Base-by-base conservation (phyloP, 2,888 invertebrate genomes). In the Scaptomyza parva region DNA sequence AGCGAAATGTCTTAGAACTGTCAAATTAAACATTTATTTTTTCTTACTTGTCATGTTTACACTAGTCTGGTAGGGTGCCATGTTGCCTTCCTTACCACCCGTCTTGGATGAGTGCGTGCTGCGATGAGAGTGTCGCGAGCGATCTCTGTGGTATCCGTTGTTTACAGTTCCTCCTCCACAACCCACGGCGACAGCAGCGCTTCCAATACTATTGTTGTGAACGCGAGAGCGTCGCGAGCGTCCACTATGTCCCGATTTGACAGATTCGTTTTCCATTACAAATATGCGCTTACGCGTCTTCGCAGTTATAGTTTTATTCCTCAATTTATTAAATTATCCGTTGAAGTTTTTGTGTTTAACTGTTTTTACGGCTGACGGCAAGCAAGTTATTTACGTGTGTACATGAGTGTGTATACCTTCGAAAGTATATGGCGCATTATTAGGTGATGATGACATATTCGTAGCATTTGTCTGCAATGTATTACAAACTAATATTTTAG, bases 211-310 rank as follows among this genome's bases (percentile, higher is more conserved):
- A 57, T 90, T 90, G 66, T 89, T 91, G 81, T 95, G 93, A 83
- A 92, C 93, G 39, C 95, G 93, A 76, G 95, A 95, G 68, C 95
- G 93, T 91, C 95, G 93, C 52, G 95, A 95, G 89, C 96, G 95
- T 90, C 96, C 95, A 92, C 97, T 97, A 89, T 97, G 94, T 92
- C 97, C 97, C 58, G 98, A 98, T 91, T 97, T 95, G 88, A 98
- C 95, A 86, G 97, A 97, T 93, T 98, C 98, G 88, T 97, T 97
- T 94, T 98, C 98, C 97, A 97, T 97, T 76, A 58, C 77, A 72
- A 64, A 39, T 14, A 18, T 54, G 52, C 57, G 84, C 73, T 73
- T 63, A 60, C 67, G 74, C 70, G 65, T 55, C 62, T 63, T 41
- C 33, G 39, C 61, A 51, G 50, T 58, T 14, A 2, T 22, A 11